Base-by-base conservation (phyloP, 2,888 invertebrate species). In the Himalopsyche japonica region DNA sequence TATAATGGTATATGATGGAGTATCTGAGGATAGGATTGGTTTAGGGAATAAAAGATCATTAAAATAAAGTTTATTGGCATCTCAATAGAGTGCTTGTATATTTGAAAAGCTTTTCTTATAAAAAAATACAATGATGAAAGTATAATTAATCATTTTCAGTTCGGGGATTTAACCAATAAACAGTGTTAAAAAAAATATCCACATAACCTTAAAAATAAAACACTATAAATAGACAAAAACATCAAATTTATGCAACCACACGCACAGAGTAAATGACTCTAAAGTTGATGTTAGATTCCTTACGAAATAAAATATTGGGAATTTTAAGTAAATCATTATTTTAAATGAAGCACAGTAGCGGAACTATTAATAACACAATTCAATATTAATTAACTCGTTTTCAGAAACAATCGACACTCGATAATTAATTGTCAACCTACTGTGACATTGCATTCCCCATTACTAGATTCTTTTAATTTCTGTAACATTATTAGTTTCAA, bases 91-190 rank as follows among this genome's bases (percentile, higher is more conserved):
- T 57, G 83, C 80, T 80, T 80, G 49, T 83, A 77, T 83, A 83
- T 83, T 83, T 83, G 80, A 57, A 32, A 70, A 81, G 81, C 34
- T 82, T 82, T 82, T 70, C 79, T 82, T 79, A 80, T 27, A 80
- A 83, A 83, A 83, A 83, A 79, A 83, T 80, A 83, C 70, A 83
- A 57, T 64, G 80, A 79, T 70, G 70, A 83, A 80, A 83, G 48
- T 80, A 80, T 76, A 83, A 37, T 57, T 83, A 83, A 80, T 76
- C 47, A 76, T 70, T 70, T 70, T 83, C 83, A 83, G 83, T 83
- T 83, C 83, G 78, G 78, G 34, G 77, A 70, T 70, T 70, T 70
- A 70, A 70, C 70, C 70, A 70, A 70, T 70, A 20, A 57, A 20
- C 57, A 70, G 70, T 70, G 70, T 70, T 70, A 70, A 70, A 70